Percentiles rank a stretch among this genome's conserved stretches.
phyloP scores from a whole-genome alignment of 2,888 invertebrate species.

The Tridacna gigas region DNA sequence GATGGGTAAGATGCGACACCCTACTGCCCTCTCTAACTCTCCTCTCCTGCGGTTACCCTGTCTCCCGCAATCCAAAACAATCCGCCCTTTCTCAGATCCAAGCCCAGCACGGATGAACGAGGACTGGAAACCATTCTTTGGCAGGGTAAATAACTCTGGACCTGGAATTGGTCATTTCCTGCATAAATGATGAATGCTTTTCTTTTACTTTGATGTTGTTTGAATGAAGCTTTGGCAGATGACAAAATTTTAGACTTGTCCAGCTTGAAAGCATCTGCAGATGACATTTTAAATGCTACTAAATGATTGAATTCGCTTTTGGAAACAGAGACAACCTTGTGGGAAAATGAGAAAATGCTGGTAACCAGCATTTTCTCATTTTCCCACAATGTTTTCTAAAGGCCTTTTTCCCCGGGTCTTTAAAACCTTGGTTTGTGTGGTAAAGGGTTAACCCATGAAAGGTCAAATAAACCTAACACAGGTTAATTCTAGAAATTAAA shows the following conservation, averaged over 20 bases:
- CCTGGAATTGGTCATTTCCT: too few species aligned
- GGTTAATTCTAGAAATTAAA: too few species aligned
- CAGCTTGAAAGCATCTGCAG: too few species aligned
- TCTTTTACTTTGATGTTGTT: too few species aligned
- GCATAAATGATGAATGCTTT: too few species aligned
- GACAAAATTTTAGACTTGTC: too few species aligned
- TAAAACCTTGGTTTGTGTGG: neutral
- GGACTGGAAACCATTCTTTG: slow-evolving; percentile 53
- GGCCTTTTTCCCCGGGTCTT: neutral
- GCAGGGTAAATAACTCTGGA: slow-evolving; percentile 44
- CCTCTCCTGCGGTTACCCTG: slow-evolving; percentile 37
- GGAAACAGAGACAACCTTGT: neutral
- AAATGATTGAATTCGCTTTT: too few species aligned
- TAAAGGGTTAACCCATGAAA: too few species aligned
- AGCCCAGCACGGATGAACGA: slow-evolving; percentile 55
- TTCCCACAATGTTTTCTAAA: neutral
- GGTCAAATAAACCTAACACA: too few species aligned
- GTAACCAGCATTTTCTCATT: neutral
- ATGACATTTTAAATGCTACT: too few species aligned
- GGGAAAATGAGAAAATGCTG: neutral
- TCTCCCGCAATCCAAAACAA: slow-evolving; percentile 40
- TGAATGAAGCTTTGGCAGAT: too few species aligned
- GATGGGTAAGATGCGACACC: slow-evolving; percentile 8
- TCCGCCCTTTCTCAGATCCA: slow-evolving; percentile 52
- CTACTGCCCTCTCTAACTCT: neutral